Percentiles rank a stretch among this genome's conserved stretches.
These are phyloP conservation scores for Andrena trimmerana DNA, from an alignment of 2,888 invertebrate genomes.

Conservation along the genomic window DNA sequence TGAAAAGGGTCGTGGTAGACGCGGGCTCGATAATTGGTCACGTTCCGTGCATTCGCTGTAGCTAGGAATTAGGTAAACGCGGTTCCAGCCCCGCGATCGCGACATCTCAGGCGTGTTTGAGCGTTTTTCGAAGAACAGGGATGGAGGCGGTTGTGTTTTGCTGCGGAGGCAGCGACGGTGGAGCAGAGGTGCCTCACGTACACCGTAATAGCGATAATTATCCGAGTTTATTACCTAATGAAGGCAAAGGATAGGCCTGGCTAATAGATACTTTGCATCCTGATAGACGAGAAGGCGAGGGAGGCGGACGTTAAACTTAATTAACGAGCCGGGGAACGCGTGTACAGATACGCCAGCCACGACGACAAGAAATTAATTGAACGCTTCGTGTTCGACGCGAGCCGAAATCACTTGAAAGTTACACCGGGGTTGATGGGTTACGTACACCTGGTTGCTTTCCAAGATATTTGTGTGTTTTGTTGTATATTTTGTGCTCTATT, in stretches of 20 bases:
- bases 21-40: conserved; percentile 57
- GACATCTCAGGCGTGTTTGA: conserved; percentile 40
- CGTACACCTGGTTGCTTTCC: background rate
- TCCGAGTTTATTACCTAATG: conserved; percentile 70
- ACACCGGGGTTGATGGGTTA: background rate
- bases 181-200: conserved; percentile 26
- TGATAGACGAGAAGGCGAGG: conserved; percentile 54
- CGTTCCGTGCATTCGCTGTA: conserved; percentile 44
- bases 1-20: conserved; percentile 28
- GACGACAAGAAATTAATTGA: conserved; percentile 68
- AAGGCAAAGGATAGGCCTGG: conserved; percentile 62
- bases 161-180: conserved; percentile 4
- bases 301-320: conserved; percentile 61
- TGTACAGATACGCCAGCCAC: conserved; percentile 38
- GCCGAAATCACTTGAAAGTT: conserved; percentile 57
- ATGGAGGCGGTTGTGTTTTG: conserved; percentile 1
- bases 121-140: background rate
- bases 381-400: conserved; percentile 51
- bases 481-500: background rate
- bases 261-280: conserved; percentile 73
- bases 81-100: conserved; percentile 33
- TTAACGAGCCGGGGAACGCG: conserved; percentile 59
- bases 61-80: conserved; percentile 54
- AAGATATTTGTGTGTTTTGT: background rate
- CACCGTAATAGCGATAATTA: conserved; percentile 67